Evolutionary conservation across 2,113 vertebrate genomes (phyloP).

Genomic region (Vidua macroura): DNA sequence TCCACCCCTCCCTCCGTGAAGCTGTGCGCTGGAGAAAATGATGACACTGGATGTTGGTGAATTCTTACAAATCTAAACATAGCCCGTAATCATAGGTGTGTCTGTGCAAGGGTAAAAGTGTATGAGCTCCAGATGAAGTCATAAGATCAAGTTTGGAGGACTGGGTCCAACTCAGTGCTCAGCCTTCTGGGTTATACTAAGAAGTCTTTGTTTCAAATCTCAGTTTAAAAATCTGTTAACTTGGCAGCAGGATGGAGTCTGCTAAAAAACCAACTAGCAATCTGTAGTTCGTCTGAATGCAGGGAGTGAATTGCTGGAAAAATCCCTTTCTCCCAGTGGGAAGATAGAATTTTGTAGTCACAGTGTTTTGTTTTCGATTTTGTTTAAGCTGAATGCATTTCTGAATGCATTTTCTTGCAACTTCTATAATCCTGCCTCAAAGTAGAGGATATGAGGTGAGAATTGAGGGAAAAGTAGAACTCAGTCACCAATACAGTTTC

Average conservation of each 20-base stretch:
- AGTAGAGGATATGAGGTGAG: neutral
- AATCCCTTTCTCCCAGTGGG: neutral
- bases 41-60: neutral
- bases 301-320: neutral
- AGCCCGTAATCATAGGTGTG: constrained; percentile 3
- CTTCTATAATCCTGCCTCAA: neutral
- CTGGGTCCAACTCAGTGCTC: neutral
- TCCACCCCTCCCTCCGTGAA: neutral
- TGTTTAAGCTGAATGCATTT: neutral
- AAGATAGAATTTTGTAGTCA: neutral
- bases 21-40: neutral
- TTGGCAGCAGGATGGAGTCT: constrained; percentile 2
- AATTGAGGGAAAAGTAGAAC: neutral
- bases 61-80: neutral
- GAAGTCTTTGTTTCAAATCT: constrained; percentile 7
- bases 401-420: neutral
- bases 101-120: neutral
- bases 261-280: neutral
- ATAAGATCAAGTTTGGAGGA: neutral
- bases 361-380: neutral
- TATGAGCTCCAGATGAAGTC: neutral
- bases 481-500: neutral
- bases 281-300: neutral
- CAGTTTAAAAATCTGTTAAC: neutral
- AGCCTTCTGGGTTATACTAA: neutral